Conservation (phyloP, 2,797 vertebrate genomes). For the Nyctalus aviator region DNA sequence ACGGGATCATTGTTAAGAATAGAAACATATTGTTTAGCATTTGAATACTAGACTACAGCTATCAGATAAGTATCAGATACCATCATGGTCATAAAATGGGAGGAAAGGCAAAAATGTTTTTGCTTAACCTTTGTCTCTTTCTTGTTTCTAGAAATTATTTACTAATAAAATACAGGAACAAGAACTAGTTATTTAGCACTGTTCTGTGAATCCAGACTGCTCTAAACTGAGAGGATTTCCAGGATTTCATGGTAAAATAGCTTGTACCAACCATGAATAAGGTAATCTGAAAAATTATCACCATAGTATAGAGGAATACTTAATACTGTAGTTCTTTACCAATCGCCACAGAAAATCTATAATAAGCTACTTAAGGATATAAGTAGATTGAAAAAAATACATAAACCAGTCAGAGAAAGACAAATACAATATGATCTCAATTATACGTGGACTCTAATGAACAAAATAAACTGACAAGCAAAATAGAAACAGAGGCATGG, state of each 20-base stretch:
- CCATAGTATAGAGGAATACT: neutral
- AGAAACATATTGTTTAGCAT: neutral
- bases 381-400: conserved; percentile 31
- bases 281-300: conserved; percentile 7
- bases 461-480: neutral
- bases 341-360: neutral
- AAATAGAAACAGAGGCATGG: neutral
- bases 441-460: neutral
- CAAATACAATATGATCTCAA: neutral
- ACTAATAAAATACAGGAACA: conserved; percentile 20
- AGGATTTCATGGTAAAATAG: too few relatives aligned
- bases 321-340: neutral
- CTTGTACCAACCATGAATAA: neutral
- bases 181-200: neutral
- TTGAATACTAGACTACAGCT: neutral
- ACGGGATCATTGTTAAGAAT: neutral
- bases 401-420: neutral
- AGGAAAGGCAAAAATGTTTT: neutral
- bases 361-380: neutral
- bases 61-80: neutral
- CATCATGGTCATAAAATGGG: neutral
- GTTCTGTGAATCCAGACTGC: neutral
- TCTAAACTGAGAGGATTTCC: neutral
- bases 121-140: neutral
- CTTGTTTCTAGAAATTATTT: neutral